Percentiles rank a stretch among this genome's conserved stretches.
Conservation (phyloP, 2,888 invertebrate genomes). For the Plagodis pulveraria region DNA sequence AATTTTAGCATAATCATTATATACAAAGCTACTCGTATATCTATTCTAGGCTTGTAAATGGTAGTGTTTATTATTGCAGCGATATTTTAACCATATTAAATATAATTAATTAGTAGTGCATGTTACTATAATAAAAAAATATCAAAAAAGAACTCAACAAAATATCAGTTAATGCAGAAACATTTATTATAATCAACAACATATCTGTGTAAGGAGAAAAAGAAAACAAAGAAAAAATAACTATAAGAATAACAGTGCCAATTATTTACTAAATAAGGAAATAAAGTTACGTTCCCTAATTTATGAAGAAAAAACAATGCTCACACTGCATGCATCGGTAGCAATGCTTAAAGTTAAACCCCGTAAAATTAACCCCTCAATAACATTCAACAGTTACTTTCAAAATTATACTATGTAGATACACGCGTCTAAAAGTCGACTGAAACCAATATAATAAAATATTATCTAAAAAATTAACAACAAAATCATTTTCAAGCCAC, state of each 20-base stretch:
- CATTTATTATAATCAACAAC: constrained; percentile 76
- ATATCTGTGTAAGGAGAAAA: constrained; percentile 63
- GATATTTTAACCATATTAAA: constrained; percentile 1
- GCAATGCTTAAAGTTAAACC: constrained; percentile 41
- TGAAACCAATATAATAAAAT: constrained; percentile 74
- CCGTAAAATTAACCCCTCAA: constrained; percentile 49
- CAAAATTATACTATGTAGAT: constrained; percentile 62
- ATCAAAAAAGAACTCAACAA: constrained; percentile 60
- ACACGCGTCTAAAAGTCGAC: constrained; percentile 68
- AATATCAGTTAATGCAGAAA: constrained; percentile 68
- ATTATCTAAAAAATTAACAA: constrained; percentile 80
- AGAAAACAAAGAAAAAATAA: constrained; percentile 71
- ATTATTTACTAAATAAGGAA: constrained; percentile 68
- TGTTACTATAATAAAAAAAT: constrained; percentile 23
- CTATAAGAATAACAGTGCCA: constrained; percentile 80
- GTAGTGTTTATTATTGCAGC: constrained; percentile 20
- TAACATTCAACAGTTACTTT: constrained; percentile 57
- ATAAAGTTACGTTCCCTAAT: constrained; percentile 50
- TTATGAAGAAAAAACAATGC: constrained; percentile 39
- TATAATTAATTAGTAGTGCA: constrained; percentile 8
- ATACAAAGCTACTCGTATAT: constrained; percentile 59
- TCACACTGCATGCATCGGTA: constrained; percentile 39
- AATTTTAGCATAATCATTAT: constrained; percentile 55
- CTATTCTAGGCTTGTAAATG: constrained; percentile 17
- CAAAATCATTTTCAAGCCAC: constrained; percentile 61